Conservation (phyloP, 2,113 vertebrate species). For the Ptilonorhynchus violaceus region DNA sequence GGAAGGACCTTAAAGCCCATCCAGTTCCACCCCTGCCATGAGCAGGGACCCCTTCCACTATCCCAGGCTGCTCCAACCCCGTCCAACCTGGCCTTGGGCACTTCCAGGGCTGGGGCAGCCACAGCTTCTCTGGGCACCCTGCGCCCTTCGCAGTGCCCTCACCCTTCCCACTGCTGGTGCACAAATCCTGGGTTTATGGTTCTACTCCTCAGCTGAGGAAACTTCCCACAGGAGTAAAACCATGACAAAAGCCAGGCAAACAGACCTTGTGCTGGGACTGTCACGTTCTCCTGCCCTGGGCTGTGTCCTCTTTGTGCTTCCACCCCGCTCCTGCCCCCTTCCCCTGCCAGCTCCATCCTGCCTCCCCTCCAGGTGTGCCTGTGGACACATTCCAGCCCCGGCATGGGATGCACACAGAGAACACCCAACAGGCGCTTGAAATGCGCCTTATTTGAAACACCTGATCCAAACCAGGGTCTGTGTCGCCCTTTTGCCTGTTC, state of each 20-base stretch:
- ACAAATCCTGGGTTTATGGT: background rate
- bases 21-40: background rate
- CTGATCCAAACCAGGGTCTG: fast-evolving
- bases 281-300: background rate
- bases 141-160: background rate
- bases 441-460: fast-evolving
- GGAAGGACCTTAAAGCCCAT: background rate
- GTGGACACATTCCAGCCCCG: background rate
- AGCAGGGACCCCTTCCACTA: background rate
- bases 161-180: background rate
- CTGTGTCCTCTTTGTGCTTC: background rate
- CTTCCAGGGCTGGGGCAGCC: background rate
- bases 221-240: background rate
- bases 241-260: background rate
- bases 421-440: fast-evolving
- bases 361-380: fast-evolving
- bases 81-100: background rate
- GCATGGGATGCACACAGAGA: fast-evolving
- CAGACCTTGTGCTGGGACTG: background rate
- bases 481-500: background rate
- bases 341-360: background rate
- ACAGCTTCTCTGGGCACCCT: background rate
- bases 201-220: background rate
- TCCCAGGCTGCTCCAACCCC: background rate
- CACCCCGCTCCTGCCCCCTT: fast-evolving